Conservation (phyloP, 1,140 invertebrate genomes). For the Drosophila punjabiensis region DNA sequence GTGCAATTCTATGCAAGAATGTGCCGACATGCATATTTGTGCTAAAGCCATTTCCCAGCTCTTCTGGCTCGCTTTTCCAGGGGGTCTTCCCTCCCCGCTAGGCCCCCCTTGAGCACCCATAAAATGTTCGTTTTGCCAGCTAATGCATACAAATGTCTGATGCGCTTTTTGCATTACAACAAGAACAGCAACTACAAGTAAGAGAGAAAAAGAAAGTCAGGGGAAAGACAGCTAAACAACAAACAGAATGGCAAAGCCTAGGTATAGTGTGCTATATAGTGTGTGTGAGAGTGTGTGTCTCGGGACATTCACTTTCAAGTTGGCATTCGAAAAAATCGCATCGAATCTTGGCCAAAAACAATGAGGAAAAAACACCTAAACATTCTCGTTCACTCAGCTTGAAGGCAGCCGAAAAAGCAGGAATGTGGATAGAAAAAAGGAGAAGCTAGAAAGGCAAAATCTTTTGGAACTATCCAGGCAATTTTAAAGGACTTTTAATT, state of each 20-base stretch:
- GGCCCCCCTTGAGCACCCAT: conserved; percentile 43
- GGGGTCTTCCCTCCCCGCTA: not conserved
- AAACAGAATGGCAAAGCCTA: conserved; percentile 39
- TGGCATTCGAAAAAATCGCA: conserved; percentile 44
- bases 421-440: not conserved
- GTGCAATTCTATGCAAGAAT: conserved; percentile 83
- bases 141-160: conserved; percentile 83
- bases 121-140: conserved; percentile 82
- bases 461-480: not conserved
- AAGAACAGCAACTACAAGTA: conserved; percentile 47
- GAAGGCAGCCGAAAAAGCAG: not conserved
- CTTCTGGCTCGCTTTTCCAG: conserved; percentile 21
- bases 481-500: not conserved
- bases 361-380: conserved; percentile 11
- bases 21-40: conserved; percentile 81
- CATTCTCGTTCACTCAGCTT: not conserved
- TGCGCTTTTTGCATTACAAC: conserved; percentile 80
- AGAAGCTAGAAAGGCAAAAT: conserved; percentile 4
- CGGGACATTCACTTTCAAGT: conserved; percentile 48
- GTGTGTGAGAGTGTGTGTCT: conserved; percentile 20
- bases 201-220: conserved; percentile 21
- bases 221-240: conserved; percentile 44
- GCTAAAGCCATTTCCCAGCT: conserved; percentile 74
- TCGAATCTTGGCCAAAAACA: conserved; percentile 35
- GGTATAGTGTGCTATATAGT: not conserved